Conservation (phyloP, 2,888 invertebrate species). For the Pasiphila rectangulata region DNA sequence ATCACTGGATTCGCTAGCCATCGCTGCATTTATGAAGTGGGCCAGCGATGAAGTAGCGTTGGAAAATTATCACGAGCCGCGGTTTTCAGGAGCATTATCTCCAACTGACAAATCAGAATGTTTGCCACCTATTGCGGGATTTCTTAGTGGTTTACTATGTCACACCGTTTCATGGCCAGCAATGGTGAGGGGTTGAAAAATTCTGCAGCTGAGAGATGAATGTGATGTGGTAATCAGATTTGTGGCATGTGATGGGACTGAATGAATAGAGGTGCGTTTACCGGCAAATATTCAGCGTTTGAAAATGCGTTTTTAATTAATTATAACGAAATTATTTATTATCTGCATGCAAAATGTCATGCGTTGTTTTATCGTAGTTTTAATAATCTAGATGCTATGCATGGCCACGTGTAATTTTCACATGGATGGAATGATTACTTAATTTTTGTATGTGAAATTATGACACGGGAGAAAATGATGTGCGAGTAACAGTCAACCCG, state of each 20-base stretch:
- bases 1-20: slow-evolving; percentile 31
- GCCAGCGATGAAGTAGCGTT: slow-evolving; percentile 11
- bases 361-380: neutral
- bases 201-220: slow-evolving; percentile 51
- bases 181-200: slow-evolving; percentile 34
- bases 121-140: slow-evolving; percentile 1
- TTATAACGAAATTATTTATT: neutral
- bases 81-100: slow-evolving; percentile 1
- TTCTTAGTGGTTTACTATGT: neutral
- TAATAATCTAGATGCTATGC: no score
- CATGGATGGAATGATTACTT: no score
- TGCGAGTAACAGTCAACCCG: no score
- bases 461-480: no score
- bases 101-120: slow-evolving; percentile 3
- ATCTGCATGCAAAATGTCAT: neutral
- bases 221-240: slow-evolving; percentile 76
- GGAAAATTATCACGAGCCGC: neutral
- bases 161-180: slow-evolving; percentile 9
- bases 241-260: slow-evolving; percentile 72
- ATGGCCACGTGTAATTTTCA: no score
- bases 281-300: slow-evolving; percentile 1
- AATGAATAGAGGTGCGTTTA: slow-evolving; percentile 43
- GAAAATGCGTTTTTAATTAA: neutral
- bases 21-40: neutral
- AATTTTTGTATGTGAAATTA: no score